Percentiles rank a stretch among this genome's conserved stretches.
Conservation (phyloP, 2,888 invertebrate genomes). For the Agrochola litura region DNA sequence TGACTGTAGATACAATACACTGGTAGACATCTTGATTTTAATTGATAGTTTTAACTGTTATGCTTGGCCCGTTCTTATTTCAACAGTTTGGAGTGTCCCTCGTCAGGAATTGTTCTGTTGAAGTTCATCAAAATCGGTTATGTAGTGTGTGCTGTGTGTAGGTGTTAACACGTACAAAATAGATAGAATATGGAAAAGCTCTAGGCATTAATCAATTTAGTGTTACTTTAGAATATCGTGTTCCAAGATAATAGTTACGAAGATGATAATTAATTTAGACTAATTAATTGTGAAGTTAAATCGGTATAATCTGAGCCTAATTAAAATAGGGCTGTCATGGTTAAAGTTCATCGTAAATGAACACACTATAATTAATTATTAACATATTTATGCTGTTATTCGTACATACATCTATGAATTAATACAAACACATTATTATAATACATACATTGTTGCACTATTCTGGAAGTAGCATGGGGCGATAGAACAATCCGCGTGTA, state of each 20-base stretch:
- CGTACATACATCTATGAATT: not conserved
- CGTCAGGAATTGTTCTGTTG: not conserved
- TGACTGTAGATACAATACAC: not conserved
- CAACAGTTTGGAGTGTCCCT: not conserved
- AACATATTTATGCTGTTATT: not conserved
- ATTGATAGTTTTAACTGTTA: not conserved
- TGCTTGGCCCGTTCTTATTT: not conserved
- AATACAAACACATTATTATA: not conserved
- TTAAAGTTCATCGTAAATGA: not conserved
- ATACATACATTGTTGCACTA: not conserved
- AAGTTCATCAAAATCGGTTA: not conserved
- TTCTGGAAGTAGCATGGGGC: not conserved
- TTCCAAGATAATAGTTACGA: not conserved
- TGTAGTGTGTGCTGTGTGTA: not conserved
- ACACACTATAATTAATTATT: not conserved
- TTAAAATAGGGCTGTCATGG: not conserved
- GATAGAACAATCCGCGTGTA: not conserved
- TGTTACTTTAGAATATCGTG: not conserved
- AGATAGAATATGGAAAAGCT: not conserved
- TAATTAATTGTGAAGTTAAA: not conserved
- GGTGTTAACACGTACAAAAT: not conserved
- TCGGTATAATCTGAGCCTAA: not conserved
- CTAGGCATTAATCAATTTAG: not conserved
- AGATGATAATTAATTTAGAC: not conserved
- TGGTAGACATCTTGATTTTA: not conserved